phyloP scores from a whole-genome alignment of 2,113 vertebrate genomes.

The Raphicerus campestris region DNA sequence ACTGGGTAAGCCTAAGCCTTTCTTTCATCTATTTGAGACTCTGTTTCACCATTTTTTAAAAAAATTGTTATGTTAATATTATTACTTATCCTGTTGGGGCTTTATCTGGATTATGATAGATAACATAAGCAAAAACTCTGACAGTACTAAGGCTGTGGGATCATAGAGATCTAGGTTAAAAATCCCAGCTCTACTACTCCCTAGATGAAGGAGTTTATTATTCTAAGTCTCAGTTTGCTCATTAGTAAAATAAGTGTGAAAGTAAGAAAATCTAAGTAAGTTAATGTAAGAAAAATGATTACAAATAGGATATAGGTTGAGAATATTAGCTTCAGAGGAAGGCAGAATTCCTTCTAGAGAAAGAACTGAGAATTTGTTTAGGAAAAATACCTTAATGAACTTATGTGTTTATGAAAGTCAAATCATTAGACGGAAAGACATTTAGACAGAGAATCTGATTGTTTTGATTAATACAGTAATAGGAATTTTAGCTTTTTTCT shows the following conservation, averaged over 20 bases:
- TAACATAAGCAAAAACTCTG: neutral
- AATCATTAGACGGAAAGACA: neutral
- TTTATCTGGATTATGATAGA: neutral
- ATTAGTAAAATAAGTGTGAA: neutral
- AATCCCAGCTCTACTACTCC: neutral
- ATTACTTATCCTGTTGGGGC: neutral
- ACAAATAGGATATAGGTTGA: neutral
- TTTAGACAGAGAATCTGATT: neutral
- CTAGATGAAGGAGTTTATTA: neutral
- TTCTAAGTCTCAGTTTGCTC: neutral
- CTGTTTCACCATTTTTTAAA: neutral
- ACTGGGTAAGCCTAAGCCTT: neutral
- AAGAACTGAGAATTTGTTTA: neutral
- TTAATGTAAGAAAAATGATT: neutral
- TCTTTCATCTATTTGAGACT: neutral
- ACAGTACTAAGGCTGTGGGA: neutral
- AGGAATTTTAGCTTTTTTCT: neutral
- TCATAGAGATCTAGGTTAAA: neutral
- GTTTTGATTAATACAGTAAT: constrained; percentile 33
- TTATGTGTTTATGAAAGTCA: neutral
- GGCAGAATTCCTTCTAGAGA: neutral
- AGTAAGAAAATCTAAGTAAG: neutral
- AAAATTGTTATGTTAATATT: neutral
- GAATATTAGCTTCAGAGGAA: neutral
- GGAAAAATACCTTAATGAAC: neutral